Percentiles rank a stretch among this genome's conserved stretches.
Evolutionary conservation across 1,140 invertebrate species (phyloP).

Genomic region (Zaprionus ghesquierei): DNA sequence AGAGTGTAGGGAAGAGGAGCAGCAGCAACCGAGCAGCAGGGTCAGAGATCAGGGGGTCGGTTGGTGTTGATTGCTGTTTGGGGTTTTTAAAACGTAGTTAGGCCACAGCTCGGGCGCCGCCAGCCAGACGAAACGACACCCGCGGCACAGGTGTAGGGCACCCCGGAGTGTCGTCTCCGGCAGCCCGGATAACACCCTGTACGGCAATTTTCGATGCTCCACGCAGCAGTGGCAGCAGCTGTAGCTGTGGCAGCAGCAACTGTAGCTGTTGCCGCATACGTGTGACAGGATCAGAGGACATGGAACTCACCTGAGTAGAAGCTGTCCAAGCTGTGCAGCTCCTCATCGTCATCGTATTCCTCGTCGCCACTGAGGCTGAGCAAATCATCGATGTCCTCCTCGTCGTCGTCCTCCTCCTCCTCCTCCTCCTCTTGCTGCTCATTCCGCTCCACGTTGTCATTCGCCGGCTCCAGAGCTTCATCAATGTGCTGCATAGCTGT

Average conservation of each 20-base stretch:
- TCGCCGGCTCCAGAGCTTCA: slow-evolving; percentile 6
- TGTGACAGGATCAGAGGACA: slow-evolving; percentile 9
- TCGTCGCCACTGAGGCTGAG: slow-evolving; percentile 66
- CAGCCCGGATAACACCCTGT: slow-evolving; percentile 79
- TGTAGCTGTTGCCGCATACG: not conserved
- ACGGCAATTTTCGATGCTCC: slow-evolving; percentile 78
- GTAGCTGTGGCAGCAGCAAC: not conserved
- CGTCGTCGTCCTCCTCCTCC: slow-evolving; percentile 15
- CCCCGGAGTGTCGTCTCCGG: slow-evolving; percentile 82
- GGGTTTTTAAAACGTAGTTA: slow-evolving; percentile 83
- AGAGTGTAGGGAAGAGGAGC: not conserved
- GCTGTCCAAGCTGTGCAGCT: slow-evolving; percentile 13
- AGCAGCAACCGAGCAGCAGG: not conserved
- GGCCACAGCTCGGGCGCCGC: slow-evolving; percentile 58
- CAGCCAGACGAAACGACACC: slow-evolving; percentile 78
- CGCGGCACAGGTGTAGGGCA: slow-evolving; percentile 82
- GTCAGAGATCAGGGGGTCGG: not conserved
- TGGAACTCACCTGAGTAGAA: slow-evolving; percentile 47
- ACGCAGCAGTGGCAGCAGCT: not conserved
- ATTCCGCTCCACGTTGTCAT: not conserved
- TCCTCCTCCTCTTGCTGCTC: slow-evolving; percentile 4
- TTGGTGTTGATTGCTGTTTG: slow-evolving; percentile 83
- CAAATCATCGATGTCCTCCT: slow-evolving; percentile 40
- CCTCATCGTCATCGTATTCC: slow-evolving; percentile 54
- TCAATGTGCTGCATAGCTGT: not conserved